Percentiles rank a stretch among this genome's conserved stretches.
Conservation (phyloP, 2,888 invertebrate species). For the Marasmarcha lunaedactyla region DNA sequence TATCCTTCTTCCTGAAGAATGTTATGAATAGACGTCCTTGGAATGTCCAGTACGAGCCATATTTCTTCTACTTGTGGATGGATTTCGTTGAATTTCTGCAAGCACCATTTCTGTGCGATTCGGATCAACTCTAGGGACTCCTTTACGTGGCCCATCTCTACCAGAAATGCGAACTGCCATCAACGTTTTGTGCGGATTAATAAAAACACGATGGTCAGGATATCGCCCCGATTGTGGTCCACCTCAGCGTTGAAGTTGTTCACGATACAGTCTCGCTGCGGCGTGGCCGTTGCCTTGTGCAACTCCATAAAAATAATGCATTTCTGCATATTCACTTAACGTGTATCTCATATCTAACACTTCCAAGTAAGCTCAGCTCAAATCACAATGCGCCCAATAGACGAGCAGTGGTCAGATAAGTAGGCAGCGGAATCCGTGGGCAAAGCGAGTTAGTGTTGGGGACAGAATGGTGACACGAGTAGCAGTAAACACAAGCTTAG, state of each 20-base stretch:
- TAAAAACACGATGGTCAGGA: constrained; percentile 6
- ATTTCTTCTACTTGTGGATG: constrained; percentile 7
- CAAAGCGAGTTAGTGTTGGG: too few relatives aligned
- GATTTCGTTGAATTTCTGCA: constrained; percentile 5
- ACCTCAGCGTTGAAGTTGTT: constrained; percentile 7
- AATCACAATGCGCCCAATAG: too few relatives aligned
- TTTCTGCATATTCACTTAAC: constrained; percentile 2
- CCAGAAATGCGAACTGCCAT: constrained; percentile 5
- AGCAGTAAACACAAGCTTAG: too few relatives aligned
- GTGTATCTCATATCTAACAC: constrained; percentile 2
- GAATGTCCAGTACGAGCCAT: constrained; percentile 4
- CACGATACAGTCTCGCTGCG: constrained; percentile 7
- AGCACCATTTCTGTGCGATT: constrained; percentile 8
- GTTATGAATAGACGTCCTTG: constrained; percentile 2
- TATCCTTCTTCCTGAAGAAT: constrained; percentile 6
- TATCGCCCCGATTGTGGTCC: constrained; percentile 5
- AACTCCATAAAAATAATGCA: constrained; percentile 8
- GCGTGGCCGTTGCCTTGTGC: constrained; percentile 6
- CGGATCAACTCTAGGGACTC: constrained; percentile 4
- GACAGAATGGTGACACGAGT: too few relatives aligned
- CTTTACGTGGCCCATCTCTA: background rate
- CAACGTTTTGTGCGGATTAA: constrained; percentile 4
- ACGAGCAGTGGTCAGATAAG: too few relatives aligned
- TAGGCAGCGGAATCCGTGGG: too few relatives aligned
- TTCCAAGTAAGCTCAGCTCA: too few relatives aligned